Evolutionary conservation across 92 coral and sea anemone genomes (phyloP).

Genomic region (Palythoa grandis): DNA sequence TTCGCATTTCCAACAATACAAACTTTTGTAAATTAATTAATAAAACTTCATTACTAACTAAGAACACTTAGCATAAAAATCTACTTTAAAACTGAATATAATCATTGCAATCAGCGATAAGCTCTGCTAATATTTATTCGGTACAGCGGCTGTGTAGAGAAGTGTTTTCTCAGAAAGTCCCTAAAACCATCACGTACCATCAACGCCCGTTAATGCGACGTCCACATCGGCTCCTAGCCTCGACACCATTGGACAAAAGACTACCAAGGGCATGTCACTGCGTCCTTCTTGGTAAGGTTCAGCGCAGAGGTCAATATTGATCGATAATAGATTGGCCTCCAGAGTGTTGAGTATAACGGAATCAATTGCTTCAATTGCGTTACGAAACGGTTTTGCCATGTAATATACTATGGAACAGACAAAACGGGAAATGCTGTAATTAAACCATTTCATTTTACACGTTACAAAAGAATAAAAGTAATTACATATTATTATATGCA

Average conservation of each 20-base stretch:
- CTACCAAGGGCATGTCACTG: slow-evolving; percentile 39
- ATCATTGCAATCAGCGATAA: too few species aligned
- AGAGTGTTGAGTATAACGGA: slow-evolving; percentile 43
- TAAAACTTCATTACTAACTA: too few species aligned
- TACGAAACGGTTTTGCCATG: slow-evolving; percentile 42
- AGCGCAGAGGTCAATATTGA: slow-evolving; percentile 26
- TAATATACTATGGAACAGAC: slow-evolving; percentile 5
- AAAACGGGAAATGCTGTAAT: not conserved
- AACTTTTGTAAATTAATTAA: too few species aligned
- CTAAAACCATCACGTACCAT: not conserved
- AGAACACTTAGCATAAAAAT: too few species aligned
- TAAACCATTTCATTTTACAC: too few species aligned
- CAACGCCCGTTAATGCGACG: slow-evolving; percentile 21
- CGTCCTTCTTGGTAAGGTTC: slow-evolving; percentile 45
- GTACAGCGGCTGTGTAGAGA: too few species aligned
- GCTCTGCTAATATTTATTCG: too few species aligned
- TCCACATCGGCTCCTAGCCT: slow-evolving; percentile 28
- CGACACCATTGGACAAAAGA: slow-evolving; percentile 37
- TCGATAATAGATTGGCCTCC: slow-evolving; percentile 30
- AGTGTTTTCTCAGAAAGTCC: too few species aligned
- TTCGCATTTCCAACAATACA: too few species aligned
- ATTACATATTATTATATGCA: too few species aligned
- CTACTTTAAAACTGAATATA: too few species aligned
- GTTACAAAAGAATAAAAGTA: too few species aligned
- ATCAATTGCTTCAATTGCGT: slow-evolving; percentile 40